A percentile compares a stretch with the other conserved stretches of the same genome.
Evolutionary conservation across 2,113 vertebrate genomes (phyloP).

Genomic region (Gallinago paraguaiae): DNA sequence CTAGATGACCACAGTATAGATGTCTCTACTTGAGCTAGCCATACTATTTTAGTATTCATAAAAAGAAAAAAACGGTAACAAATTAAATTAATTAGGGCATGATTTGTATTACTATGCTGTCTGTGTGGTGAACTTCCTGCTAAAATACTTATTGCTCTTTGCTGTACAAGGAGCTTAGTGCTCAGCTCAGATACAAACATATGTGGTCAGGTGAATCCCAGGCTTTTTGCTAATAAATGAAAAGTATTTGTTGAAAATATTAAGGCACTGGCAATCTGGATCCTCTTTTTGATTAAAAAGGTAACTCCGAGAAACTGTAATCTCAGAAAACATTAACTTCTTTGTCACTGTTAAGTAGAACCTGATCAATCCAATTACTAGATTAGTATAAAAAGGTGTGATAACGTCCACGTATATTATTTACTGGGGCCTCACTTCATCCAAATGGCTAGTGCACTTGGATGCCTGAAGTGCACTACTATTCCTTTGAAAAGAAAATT

Average conservation of each 20-base stretch:
- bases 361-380: neutral
- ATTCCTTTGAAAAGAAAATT: constrained; percentile 29
- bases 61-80: neutral
- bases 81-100: neutral
- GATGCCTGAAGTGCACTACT: neutral
- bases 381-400: neutral
- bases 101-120: neutral
- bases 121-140: neutral
- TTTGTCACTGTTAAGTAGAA: neutral
- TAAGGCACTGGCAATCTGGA: neutral
- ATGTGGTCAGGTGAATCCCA: neutral
- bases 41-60: neutral
- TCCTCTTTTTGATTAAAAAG: neutral
- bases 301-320: neutral
- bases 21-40: neutral
- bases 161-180: neutral
- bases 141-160: neutral
- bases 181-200: neutral
- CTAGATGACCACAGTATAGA: neutral
- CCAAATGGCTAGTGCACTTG: neutral
- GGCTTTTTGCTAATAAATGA: neutral
- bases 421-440: neutral
- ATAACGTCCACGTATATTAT: neutral
- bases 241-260: neutral
- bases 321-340: neutral